These are phyloP conservation scores for Drosophila pseudotakahashii DNA, from an alignment of 2,888 invertebrate genomes.

Conservation along the genomic window DNA sequence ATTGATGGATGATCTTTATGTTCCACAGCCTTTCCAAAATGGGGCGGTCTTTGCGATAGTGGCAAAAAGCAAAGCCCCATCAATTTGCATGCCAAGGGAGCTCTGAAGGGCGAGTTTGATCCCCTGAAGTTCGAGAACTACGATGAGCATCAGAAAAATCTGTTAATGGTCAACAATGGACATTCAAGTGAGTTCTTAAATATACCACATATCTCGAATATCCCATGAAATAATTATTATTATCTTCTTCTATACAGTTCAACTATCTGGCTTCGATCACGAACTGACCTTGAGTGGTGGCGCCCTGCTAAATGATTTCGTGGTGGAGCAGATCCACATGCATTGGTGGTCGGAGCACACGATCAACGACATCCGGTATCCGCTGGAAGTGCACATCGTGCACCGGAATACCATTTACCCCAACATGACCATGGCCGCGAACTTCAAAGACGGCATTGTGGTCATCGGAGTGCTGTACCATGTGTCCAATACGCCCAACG, in stretches of 20 bases:
- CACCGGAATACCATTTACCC: slow-evolving; percentile 86
- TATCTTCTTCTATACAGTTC: slow-evolving; percentile 58
- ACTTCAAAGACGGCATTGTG: slow-evolving; percentile 86
- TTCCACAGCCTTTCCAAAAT: slow-evolving; percentile 84
- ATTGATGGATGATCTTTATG: not conserved
- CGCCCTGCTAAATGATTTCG: slow-evolving; percentile 83
- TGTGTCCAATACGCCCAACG: slow-evolving; percentile 81
- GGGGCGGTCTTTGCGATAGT: slow-evolving; percentile 87
- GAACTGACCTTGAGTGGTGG: slow-evolving; percentile 85
- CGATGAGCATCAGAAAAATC: slow-evolving; percentile 71
- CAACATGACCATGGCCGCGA: slow-evolving; percentile 85
- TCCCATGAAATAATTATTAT: not conserved
- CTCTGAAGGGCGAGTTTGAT: slow-evolving; percentile 84
- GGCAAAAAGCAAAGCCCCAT: slow-evolving; percentile 92
- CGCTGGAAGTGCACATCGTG: slow-evolving; percentile 88
- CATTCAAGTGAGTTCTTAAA: slow-evolving; percentile 79
- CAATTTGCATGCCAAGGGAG: slow-evolving; percentile 87
- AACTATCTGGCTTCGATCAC: slow-evolving; percentile 73
- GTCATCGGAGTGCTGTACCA: slow-evolving; percentile 88
- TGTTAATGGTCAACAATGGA: slow-evolving; percentile 82
- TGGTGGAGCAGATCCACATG: slow-evolving; percentile 91
- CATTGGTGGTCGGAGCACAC: slow-evolving; percentile 95
- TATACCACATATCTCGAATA: not conserved
- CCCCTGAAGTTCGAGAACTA: slow-evolving; percentile 78
- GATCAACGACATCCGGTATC: slow-evolving; percentile 87